Evolutionary conservation across 1,140 invertebrate species (phyloP).

Genomic region (Palaemon carinicauda): DNA sequence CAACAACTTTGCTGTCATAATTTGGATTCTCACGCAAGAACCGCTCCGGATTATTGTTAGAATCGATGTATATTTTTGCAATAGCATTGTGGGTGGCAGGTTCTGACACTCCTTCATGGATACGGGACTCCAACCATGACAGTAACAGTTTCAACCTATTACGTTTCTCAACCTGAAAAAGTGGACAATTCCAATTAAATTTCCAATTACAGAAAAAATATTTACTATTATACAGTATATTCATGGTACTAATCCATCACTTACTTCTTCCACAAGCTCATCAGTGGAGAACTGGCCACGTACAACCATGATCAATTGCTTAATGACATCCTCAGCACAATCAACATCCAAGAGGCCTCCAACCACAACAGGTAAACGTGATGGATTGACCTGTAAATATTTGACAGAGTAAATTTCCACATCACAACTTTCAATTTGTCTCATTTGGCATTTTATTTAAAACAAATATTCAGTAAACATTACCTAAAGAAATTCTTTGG

Average conservation of each 20-base stretch:
- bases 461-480: too few species aligned
- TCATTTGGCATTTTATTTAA: not conserved
- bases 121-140: slow-evolving; percentile 95
- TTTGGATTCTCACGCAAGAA: slow-evolving; percentile 94
- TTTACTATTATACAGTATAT: too few species aligned
- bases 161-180: slow-evolving; percentile 83
- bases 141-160: slow-evolving; percentile 94
- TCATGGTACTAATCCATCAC: not conserved
- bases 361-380: slow-evolving; percentile 95
- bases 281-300: slow-evolving; percentile 98
- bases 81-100: slow-evolving; percentile 98
- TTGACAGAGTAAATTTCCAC: not conserved
- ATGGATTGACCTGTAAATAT: slow-evolving; percentile 88
- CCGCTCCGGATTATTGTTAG: slow-evolving; percentile 98
- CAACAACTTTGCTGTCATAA: slow-evolving; percentile 81
- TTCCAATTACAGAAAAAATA: too few species aligned
- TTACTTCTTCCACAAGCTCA: slow-evolving; percentile 93
- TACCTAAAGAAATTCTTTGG: too few species aligned
- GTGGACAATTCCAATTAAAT: not conserved
- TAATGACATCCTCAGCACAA: slow-evolving; percentile 98
- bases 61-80: slow-evolving; percentile 99
- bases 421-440: not conserved
- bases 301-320: slow-evolving; percentile 97
- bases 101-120: slow-evolving; percentile 95
- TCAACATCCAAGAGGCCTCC: slow-evolving; percentile 98